phyloP scores from a whole-genome alignment of 2,797 vertebrate species.

The Pipistrellus pygmaeus region DNA sequence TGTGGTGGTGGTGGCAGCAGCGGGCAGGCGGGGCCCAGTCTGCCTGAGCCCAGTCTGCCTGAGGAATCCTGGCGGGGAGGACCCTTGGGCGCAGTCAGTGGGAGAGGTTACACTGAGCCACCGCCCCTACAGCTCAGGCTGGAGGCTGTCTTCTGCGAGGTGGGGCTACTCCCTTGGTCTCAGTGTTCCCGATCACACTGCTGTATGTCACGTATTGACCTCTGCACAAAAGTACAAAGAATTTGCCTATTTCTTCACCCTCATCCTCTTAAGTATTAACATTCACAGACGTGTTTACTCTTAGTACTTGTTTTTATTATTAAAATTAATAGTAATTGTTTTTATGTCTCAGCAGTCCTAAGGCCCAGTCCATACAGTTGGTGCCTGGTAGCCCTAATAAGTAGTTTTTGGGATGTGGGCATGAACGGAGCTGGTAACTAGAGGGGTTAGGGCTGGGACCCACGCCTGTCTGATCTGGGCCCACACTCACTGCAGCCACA shows the following conservation, averaged over 20 bases:
- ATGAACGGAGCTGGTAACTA: accelerated
- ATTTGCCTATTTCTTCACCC: neutral
- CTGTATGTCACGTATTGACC: accelerated
- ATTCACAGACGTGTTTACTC: neutral
- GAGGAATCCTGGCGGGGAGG: accelerated
- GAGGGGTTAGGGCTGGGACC: neutral
- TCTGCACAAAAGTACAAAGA: neutral
- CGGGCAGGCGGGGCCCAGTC: neutral
- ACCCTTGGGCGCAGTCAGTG: neutral
- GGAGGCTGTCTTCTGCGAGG: accelerated
- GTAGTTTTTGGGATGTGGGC: accelerated
- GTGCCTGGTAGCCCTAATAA: too few species aligned
- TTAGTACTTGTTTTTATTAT: neutral
- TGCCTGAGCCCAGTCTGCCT: neutral
- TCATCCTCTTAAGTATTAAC: neutral
- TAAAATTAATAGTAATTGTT: neutral
- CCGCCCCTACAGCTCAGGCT: neutral
- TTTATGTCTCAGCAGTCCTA: neutral
- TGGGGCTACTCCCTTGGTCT: neutral
- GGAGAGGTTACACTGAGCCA: accelerated
- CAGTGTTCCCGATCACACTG: neutral
- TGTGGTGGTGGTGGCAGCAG: neutral
- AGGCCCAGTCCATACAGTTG: neutral
- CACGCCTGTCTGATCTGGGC: accelerated
- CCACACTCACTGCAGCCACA: accelerated